Conservation (phyloP, 2,888 invertebrate species). For the Alcis repandata region DNA sequence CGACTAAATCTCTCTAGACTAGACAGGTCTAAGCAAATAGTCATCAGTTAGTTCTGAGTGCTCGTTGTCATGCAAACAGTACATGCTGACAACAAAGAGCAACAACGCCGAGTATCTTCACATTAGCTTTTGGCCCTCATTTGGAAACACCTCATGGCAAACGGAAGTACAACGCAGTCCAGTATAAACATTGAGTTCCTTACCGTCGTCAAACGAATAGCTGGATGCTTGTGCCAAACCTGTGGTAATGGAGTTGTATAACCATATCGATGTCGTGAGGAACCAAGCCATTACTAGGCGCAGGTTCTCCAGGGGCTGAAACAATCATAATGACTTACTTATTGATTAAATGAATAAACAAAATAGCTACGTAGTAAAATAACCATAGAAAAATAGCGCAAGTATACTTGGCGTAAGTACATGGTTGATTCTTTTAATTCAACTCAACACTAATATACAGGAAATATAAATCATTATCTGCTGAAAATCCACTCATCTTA, state of each 20-base stretch:
- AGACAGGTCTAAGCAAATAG: slow-evolving; percentile 46
- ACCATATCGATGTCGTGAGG: slow-evolving; percentile 85
- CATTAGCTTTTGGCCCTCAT: slow-evolving; percentile 15
- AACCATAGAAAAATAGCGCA: too few species aligned
- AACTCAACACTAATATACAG: too few species aligned
- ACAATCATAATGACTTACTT: too few species aligned
- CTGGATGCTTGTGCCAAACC: slow-evolving; percentile 82
- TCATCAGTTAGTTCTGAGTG: slow-evolving; percentile 49
- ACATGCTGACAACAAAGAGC: slow-evolving; percentile 79
- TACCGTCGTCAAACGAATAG: slow-evolving; percentile 79
- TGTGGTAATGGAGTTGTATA: slow-evolving; percentile 85
- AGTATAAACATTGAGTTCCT: slow-evolving; percentile 42
- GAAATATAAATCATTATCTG: neutral
- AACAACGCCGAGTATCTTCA: slow-evolving; percentile 53
- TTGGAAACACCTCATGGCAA: slow-evolving; percentile 8
- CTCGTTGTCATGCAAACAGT: slow-evolving; percentile 77
- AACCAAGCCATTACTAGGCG: slow-evolving; percentile 87
- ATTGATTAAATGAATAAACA: too few species aligned
- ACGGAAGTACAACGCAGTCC: neutral
- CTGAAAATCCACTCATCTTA: too few species aligned
- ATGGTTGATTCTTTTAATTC: too few species aligned
- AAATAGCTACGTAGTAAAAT: too few species aligned
- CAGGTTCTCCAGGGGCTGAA: slow-evolving; percentile 88
- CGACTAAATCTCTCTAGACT: slow-evolving; percentile 45
- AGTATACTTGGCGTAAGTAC: too few species aligned